Percentiles rank a stretch among this genome's conserved stretches.
Conservation (phyloP, 2,113 vertebrate genomes). For the Dicrurus megarhynchus region DNA sequence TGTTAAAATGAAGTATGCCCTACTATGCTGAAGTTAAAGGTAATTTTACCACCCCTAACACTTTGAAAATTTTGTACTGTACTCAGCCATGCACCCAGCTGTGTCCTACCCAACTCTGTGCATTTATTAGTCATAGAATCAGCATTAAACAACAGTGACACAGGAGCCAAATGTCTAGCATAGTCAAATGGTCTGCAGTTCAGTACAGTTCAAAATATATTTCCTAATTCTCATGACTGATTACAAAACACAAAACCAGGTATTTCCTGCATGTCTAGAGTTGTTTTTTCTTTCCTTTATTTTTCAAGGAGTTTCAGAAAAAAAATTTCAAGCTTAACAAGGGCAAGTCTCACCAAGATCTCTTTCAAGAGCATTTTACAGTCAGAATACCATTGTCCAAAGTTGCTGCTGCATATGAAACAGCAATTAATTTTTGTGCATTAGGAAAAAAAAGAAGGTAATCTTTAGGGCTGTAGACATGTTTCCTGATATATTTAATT, state of each 20-base stretch:
- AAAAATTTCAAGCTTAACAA: background rate
- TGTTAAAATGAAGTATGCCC: background rate
- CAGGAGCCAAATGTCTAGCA: background rate
- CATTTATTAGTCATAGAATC: slow-evolving; percentile 10
- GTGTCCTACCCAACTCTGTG: background rate
- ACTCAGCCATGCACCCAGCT: background rate
- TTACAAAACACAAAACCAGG: background rate
- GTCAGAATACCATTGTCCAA: background rate
- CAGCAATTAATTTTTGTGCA: background rate
- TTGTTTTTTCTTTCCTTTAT: background rate
- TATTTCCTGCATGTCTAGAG: background rate
- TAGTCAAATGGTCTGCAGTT: background rate
- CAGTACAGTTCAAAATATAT: background rate
- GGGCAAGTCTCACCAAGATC: background rate
- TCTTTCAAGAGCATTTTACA: background rate
- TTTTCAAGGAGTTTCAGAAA: background rate
- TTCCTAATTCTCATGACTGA: background rate
- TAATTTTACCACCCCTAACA: background rate
- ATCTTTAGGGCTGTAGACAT: background rate
- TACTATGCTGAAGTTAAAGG: background rate
- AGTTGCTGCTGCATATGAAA: background rate
- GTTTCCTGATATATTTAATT: background rate
- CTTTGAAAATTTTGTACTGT: background rate
- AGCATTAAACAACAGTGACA: background rate
- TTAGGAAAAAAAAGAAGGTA: background rate